Evolutionary conservation across 1,140 invertebrate species (phyloP).

Genomic region (Eubasilissa regina): DNA sequence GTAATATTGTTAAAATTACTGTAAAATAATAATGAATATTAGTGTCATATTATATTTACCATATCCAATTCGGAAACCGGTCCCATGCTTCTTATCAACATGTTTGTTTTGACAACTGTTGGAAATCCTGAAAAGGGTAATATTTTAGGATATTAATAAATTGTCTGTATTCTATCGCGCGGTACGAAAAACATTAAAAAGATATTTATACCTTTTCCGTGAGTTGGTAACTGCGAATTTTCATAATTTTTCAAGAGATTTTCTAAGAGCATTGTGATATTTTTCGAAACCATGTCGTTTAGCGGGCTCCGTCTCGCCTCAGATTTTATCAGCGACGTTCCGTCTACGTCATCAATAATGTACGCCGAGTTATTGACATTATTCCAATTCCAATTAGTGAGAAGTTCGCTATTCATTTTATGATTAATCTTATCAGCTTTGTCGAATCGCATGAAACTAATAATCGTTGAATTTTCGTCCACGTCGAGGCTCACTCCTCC

Average conservation of each 20-base stretch:
- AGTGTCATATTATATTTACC: conserved; percentile 73
- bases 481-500: conserved; percentile 50
- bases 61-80: conserved; percentile 96
- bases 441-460: conserved; percentile 56
- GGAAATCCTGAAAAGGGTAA: conserved; percentile 79
- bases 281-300: conserved; percentile 82
- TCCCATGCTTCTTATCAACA: conserved; percentile 94
- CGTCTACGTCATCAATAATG: conserved; percentile 35
- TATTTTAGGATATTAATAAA: background rate
- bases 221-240: conserved; percentile 89
- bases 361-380: conserved; percentile 47
- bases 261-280: conserved; percentile 88
- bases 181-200: background rate
- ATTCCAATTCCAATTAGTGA: conserved; percentile 55
- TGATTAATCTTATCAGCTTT: conserved; percentile 23
- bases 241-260: conserved; percentile 92
- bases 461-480: conserved; percentile 52
- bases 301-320: conserved; percentile 69
- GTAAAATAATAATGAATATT: too few species aligned
- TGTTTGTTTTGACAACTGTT: conserved; percentile 92
- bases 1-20: too few species aligned
- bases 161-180: background rate
- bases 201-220: conserved; percentile 78
- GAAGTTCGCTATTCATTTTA: conserved; percentile 40
- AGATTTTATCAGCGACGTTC: conserved; percentile 11